Base-by-base conservation (phyloP, 2,888 invertebrate genomes). In the Schizotus pectinicornis region DNA sequence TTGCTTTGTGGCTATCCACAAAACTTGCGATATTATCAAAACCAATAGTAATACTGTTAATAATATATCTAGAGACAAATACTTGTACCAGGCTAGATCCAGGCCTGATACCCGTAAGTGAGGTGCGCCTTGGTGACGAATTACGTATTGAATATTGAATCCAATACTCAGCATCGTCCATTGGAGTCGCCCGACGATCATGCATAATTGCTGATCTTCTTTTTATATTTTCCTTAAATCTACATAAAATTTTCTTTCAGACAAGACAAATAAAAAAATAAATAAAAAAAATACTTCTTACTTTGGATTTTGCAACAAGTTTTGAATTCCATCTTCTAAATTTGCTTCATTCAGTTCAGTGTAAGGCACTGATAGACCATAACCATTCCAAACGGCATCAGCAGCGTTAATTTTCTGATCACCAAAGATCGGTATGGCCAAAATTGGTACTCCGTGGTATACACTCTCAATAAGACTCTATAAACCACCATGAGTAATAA, bases 371-470 rank as follows among this genome's bases (percentile, higher is more conserved):
- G 12, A 13, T 7, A 13, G 32, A 3, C 79, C 83, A 65, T 75
- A 80, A 3, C 83, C 84, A 38, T 72, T 70, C 1, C 67, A 60
- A 48, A 75, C 78, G 1, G 82, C 80, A 7, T 76, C 75, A 0
- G 70, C 77, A 73, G 83, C 81, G 59, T 84, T 84, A n/a, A 80
- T 62, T 47, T 79, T 76, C 66, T 85, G 84, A 71, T 85, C 84
- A 0, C 77, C 81, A 53, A 81, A 81, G 8, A 84, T 73, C 0
- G 84, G 84, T 41, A 84, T 78, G 1, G 82, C 82, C n/a, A 84
- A 65, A 9, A 82, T 69, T 0, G 83, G 83, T 12, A 79, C 79
- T 9, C 81, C 82, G 59, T 81, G 77, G 45, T 81, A 80, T 45
- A 82, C 70, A 1, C 82, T 77, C 61, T 83, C 83, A 0, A 77